Conservation (phyloP, 2,888 invertebrate genomes). For the Stenolophus ochropezus region DNA sequence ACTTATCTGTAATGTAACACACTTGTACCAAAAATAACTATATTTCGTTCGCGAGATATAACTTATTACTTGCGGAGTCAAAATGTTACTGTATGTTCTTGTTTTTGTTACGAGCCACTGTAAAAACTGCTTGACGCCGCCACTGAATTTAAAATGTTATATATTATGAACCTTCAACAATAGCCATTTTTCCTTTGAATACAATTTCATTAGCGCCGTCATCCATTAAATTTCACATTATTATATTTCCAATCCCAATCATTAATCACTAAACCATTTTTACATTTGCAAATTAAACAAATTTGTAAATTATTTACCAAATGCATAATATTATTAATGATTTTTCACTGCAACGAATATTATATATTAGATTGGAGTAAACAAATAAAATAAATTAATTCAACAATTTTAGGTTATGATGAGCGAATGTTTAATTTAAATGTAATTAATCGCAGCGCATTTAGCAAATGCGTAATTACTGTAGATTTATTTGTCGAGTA, state of each 20-base stretch:
- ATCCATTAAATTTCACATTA: too few species aligned
- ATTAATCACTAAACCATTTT: neutral
- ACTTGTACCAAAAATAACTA: too few species aligned
- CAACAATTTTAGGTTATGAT: neutral
- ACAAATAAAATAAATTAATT: neutral
- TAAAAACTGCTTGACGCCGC: too few species aligned
- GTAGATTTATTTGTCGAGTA: constrained; percentile 13
- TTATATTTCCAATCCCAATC: neutral
- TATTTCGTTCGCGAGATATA: too few species aligned
- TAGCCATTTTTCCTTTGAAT: too few species aligned
- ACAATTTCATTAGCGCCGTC: too few species aligned
- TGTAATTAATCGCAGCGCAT: neutral
- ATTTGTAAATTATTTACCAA: neutral
- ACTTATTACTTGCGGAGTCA: too few species aligned
- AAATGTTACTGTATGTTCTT: too few species aligned
- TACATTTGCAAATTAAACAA: neutral
- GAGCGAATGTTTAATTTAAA: neutral
- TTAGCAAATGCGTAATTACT: neutral
- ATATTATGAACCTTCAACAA: too few species aligned
- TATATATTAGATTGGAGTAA: neutral
- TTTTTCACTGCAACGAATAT: neutral
- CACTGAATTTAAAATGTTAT: too few species aligned
- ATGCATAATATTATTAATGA: neutral
- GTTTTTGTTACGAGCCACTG: too few species aligned
- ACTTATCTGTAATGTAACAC: too few species aligned